These are phyloP conservation scores for Sialis fuliginosa DNA, from an alignment of 2,888 invertebrate species.

Conservation along the genomic window DNA sequence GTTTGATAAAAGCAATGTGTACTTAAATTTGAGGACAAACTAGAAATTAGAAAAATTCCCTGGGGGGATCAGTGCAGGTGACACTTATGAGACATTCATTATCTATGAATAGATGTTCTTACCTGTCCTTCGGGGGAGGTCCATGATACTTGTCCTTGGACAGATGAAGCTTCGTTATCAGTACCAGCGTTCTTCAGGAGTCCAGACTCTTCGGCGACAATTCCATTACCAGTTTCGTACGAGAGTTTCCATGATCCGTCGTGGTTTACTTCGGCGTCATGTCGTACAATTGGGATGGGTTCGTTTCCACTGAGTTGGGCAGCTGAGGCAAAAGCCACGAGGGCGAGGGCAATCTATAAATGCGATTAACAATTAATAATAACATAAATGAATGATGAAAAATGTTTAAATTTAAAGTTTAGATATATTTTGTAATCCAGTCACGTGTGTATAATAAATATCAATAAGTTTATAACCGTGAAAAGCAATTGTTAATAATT, in stretches of 20 bases:
- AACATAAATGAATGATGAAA: no score
- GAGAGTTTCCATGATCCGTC: slow-evolving; percentile 46
- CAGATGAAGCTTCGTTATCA: slow-evolving; percentile 22
- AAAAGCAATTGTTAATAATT: no score
- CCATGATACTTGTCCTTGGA: slow-evolving; percentile 28
- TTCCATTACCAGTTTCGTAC: slow-evolving; percentile 23
- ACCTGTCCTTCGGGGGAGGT: slow-evolving; percentile 28
- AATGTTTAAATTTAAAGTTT: no score
- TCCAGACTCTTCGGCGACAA: slow-evolving; percentile 24
- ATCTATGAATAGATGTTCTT: not conserved
- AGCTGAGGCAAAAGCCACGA: slow-evolving; percentile 14
- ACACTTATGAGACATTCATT: no score
- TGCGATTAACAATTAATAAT: no score
- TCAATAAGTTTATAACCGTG: no score
- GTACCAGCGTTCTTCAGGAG: slow-evolving; percentile 17
- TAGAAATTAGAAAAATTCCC: no score
- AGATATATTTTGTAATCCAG: no score
- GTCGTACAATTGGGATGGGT: slow-evolving; percentile 46
- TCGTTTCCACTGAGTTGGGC: slow-evolving; percentile 21
- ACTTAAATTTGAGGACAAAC: no score
- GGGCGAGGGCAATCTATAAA: slow-evolving; percentile 16
- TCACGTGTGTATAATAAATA: no score
- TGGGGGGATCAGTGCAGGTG: no score
- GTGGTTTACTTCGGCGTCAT: slow-evolving; percentile 48
- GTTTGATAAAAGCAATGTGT: no score